Conservation (phyloP, 92 coral and sea anemone species). For the Umimayanthus chanpuru region DNA sequence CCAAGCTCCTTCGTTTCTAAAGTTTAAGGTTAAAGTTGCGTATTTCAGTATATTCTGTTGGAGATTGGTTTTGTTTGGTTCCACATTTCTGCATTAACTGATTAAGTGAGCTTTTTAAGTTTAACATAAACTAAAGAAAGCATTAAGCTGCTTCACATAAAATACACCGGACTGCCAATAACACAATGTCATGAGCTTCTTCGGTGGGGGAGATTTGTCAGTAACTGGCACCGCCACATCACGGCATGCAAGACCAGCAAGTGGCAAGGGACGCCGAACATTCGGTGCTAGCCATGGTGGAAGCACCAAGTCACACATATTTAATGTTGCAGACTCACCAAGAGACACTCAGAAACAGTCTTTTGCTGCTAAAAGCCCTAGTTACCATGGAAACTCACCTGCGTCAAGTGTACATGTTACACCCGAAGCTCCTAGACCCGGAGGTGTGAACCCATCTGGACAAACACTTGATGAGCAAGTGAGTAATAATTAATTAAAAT, state of each 20-base stretch:
- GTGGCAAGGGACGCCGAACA: conserved; percentile 79
- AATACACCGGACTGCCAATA: not conserved
- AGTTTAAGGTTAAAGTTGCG: too few species aligned
- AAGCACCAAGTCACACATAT: conserved; percentile 88
- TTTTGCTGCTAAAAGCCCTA: not conserved
- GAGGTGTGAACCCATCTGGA: conserved; percentile 28
- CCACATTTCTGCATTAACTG: not conserved
- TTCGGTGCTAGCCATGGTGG: conserved; percentile 63
- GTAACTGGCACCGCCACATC: conserved; percentile 88
- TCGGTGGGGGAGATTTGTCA: conserved; percentile 65
- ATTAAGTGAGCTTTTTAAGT: not conserved
- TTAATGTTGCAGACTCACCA: conserved; percentile 76
- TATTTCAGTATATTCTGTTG: too few species aligned
- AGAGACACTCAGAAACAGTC: conserved; percentile 40
- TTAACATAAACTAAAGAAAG: not conserved
- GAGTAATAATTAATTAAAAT: too few species aligned
- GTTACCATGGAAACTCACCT: conserved; percentile 51
- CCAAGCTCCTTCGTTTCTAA: too few species aligned
- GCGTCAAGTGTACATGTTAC: conserved; percentile 60
- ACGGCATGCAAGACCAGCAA: conserved; percentile 80
- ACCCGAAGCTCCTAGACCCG: conserved; percentile 84
- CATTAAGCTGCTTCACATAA: not conserved
- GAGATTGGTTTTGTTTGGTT: not conserved
- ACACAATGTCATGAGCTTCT: conserved; percentile 35
- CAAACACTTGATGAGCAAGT: conserved; percentile 8